Percentiles rank a stretch among this genome's conserved stretches.
phyloP scores from a whole-genome alignment of 2,113 vertebrate genomes.

The Arothron firmamentum region DNA sequence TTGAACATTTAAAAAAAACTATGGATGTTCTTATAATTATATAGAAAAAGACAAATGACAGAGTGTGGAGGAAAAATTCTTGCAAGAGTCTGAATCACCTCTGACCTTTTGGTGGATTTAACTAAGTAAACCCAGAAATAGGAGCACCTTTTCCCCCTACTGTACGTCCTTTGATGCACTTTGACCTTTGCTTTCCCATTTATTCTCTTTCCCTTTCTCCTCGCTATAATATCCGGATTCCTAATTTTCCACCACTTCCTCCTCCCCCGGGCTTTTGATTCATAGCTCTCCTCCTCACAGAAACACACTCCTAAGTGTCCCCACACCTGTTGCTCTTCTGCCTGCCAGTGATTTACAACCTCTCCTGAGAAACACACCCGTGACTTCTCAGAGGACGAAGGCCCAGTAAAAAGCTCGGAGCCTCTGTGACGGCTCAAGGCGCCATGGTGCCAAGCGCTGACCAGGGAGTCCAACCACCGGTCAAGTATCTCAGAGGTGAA shows the following conservation, averaged over 20 bases:
- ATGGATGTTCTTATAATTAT: background rate
- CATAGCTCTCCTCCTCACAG: conserved; percentile 7
- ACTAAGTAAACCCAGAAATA: too few species aligned
- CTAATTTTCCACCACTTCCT: conserved; percentile 43
- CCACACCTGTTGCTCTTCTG: conserved; percentile 65
- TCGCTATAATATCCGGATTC: conserved; percentile 26
- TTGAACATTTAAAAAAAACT: background rate
- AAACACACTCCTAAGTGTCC: conserved; percentile 23
- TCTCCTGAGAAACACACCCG: conserved; percentile 12
- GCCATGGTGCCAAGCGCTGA: conserved; percentile 37
- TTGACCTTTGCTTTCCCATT: conserved; percentile 35
- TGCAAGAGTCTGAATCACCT: too few species aligned
- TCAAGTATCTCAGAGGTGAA: conserved; percentile 43
- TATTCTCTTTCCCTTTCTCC: conserved; percentile 43
- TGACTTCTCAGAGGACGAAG: conserved; percentile 6
- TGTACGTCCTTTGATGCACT: background rate
- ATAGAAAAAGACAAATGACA: background rate
- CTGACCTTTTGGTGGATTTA: too few species aligned
- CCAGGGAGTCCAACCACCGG: conserved; percentile 20
- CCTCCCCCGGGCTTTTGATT: conserved; percentile 43
- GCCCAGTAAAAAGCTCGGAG: conserved; percentile 26
- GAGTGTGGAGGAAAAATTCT: background rate
- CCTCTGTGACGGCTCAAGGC: conserved; percentile 30
- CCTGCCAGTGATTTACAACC: conserved; percentile 51
- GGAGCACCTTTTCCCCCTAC: background rate